Percentiles rank a stretch among this genome's conserved stretches.
Conservation (phyloP, 2,888 invertebrate species). For the Drosophila conformis region DNA sequence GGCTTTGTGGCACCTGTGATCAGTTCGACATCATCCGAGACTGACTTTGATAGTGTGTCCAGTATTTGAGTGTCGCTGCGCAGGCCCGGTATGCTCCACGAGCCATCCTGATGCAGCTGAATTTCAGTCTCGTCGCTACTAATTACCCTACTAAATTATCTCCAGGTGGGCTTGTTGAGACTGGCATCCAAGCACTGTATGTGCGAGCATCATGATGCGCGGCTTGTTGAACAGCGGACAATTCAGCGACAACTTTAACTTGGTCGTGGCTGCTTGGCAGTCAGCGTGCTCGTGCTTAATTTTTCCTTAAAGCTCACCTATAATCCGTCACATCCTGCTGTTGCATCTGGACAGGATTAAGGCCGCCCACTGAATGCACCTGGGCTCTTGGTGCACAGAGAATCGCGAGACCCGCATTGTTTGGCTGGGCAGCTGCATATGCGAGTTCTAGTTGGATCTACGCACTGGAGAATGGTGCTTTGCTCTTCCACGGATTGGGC, state of each 20-base stretch:
- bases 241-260: constrained; percentile 95
- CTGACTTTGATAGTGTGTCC: constrained; percentile 85
- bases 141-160: constrained; percentile 89
- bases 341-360: constrained; percentile 69
- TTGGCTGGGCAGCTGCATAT: constrained; percentile 82
- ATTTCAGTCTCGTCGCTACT: constrained; percentile 90
- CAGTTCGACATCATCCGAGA: constrained; percentile 87
- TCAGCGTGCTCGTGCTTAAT: constrained; percentile 96
- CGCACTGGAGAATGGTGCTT: constrained; percentile 61
- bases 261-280: constrained; percentile 97
- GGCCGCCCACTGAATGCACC: constrained; percentile 67
- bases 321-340: constrained; percentile 88
- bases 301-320: constrained; percentile 95
- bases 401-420: constrained; percentile 75
- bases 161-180: constrained; percentile 92
- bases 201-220: constrained; percentile 84
- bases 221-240: constrained; percentile 91
- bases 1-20: constrained; percentile 82
- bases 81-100: constrained; percentile 90
- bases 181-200: too few relatives aligned
- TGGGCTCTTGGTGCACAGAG: constrained; percentile 51
- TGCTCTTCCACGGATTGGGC: constrained; percentile 81
- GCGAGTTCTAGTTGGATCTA: constrained; percentile 83
- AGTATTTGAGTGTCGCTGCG: constrained; percentile 88
- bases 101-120: constrained; percentile 93